Percentiles rank a stretch among this genome's conserved stretches.
These are phyloP conservation scores for Amphibalanus amphitrite DNA, from an alignment of 1,140 invertebrate genomes.

Conservation along the genomic window DNA sequence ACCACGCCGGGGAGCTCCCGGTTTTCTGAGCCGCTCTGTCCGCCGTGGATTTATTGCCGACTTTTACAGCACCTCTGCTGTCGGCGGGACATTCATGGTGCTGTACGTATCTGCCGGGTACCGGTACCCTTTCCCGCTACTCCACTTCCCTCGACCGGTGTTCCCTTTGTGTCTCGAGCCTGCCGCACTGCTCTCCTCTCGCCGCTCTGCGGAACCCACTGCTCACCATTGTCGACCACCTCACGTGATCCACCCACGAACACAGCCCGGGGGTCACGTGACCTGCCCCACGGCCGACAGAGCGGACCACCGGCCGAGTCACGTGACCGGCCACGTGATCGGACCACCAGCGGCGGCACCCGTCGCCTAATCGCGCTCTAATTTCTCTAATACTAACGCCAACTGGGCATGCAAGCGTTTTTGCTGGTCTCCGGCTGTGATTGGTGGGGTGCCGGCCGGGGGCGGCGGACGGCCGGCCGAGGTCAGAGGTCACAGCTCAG, in stretches of 20 bases:
- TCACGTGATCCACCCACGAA: neutral
- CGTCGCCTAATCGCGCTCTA: neutral
- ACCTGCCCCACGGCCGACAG: neutral
- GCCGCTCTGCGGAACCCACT: neutral
- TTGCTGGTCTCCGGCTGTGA: neutral
- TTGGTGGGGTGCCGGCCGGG: neutral
- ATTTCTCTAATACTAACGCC: neutral
- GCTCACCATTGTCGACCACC: neutral
- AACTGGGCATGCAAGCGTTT: neutral
- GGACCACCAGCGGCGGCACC: neutral
- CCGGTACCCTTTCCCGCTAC: neutral
- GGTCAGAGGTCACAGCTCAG: neutral
- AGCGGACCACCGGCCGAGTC: neutral
- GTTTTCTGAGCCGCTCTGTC: neutral
- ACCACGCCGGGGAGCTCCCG: neutral
- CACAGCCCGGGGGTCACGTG: neutral
- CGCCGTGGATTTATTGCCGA: neutral
- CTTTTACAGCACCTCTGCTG: neutral
- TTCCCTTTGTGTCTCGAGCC: neutral
- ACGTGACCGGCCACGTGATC: neutral
- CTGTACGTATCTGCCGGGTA: neutral
- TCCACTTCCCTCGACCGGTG: neutral
- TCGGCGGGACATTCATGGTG: neutral
- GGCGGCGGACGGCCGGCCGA: no score
- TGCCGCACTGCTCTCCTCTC: neutral